phyloP scores from a whole-genome alignment of 2,797 vertebrate genomes.

The Siniperca undulata region DNA sequence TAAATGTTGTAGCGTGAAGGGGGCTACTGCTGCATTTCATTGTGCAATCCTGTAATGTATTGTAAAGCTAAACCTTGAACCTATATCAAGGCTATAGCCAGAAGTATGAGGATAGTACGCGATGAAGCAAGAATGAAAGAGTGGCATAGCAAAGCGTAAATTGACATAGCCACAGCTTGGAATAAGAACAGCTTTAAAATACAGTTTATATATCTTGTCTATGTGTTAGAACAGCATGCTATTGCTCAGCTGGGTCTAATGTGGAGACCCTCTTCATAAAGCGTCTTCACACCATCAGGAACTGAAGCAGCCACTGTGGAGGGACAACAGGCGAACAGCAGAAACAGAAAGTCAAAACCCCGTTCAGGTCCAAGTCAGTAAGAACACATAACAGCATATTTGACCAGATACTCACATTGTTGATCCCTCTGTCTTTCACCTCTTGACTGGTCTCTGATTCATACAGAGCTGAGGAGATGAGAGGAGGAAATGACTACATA shows the following conservation, averaged over 20 bases:
- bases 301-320: constrained; percentile 84
- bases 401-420: constrained; percentile 79
- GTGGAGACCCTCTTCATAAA: constrained; percentile 20
- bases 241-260: constrained; percentile 23
- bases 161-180: neutral
- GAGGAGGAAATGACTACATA: constrained; percentile 29
- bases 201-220: neutral
- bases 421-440: constrained; percentile 84
- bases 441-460: constrained; percentile 81
- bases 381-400: neutral
- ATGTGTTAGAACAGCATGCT: neutral
- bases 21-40: neutral
- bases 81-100: neutral
- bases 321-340: constrained; percentile 11
- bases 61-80: neutral
- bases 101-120: neutral
- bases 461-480: constrained; percentile 78
- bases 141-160: neutral
- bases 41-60: neutral
- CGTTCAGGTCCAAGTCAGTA: neutral
- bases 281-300: constrained; percentile 79
- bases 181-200: constrained; percentile 11
- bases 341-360: constrained; percentile 7
- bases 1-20: neutral
- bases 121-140: constrained; percentile 13